Base-by-base conservation (phyloP, 2,888 invertebrate species). In the Troilus luridus region DNA sequence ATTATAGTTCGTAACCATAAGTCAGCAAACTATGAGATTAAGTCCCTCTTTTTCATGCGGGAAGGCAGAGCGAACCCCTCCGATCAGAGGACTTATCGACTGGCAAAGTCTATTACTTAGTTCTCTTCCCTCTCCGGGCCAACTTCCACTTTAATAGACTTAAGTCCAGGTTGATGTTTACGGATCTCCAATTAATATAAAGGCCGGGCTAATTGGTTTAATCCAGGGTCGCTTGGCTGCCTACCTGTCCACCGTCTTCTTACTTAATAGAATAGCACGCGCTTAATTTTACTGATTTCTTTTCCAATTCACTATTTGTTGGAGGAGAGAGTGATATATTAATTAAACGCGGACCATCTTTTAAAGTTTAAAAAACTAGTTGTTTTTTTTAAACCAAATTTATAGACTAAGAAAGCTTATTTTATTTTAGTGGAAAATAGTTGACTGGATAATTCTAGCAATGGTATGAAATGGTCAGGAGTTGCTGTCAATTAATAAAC, bases 71-170 rank as follows among this genome's bases (percentile, higher is more conserved):
- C 41, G 27, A 19, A 9, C 41, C 19, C 27, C 12, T 21, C n/a
- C 41, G 14, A 77, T 77, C 72, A 41, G 72, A 27, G 72, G 72
- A 77, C 72, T 77, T 77, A 77, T 77, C 41, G 72, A 77, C 72
- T 77, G 72, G 72, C 72, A 77, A 77, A 77, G 72, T 77, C 72
- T 77, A 77, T 77, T 77, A 77, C 72, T 77, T 77, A 77, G 72
- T 77, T 77, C 27, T 77, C 72, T 77, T 77, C 72, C 41, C 72
- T 19, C 27, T 14, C 72, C 72, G 72, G 14, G 72, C 67, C 72
- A 77, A 77, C 72, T 77, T 77, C 72, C 72, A 77, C 72, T 77
- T 77, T 77, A 77, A 77, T 77, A 77, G 72, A 77, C 72, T 77
- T 77, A 77, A 77, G 72, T 77, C 72, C 72, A 77, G 72, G 72